These are phyloP conservation scores for Penaeus monodon DNA, from an alignment of 2,888 invertebrate species.

Conservation along the genomic window DNA sequence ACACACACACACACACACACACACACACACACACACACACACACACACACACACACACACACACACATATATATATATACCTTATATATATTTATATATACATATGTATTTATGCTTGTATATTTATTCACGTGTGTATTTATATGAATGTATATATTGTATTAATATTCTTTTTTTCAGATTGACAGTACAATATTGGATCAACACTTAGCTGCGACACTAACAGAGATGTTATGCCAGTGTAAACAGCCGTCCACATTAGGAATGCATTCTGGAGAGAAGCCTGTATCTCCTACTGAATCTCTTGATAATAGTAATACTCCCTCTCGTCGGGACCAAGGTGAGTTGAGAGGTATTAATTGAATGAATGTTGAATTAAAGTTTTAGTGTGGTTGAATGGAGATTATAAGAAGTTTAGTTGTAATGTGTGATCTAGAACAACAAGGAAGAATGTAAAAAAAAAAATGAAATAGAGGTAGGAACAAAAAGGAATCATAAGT, in stretches of 20 bases:
- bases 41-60: no score
- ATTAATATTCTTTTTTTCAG: constrained; percentile 27
- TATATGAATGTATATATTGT: not conserved
- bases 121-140: not conserved
- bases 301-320: constrained; percentile 30
- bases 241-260: constrained; percentile 51
- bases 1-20: no score
- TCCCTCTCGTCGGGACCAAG: constrained; percentile 35
- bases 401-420: no score
- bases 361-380: no score
- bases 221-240: constrained; percentile 62
- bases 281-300: constrained; percentile 38
- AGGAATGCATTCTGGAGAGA: constrained; percentile 38
- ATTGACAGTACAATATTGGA: constrained; percentile 61
- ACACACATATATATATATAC: no score
- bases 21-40: no score
- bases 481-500: not conserved
- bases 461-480: no score
- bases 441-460: no score
- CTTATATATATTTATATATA: no score
- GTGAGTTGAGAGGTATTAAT: not conserved
- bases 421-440: no score
- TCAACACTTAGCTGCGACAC: constrained; percentile 51
- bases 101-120: no score
- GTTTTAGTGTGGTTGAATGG: no score